Conservation (phyloP, 2,113 vertebrate genomes). For the Genyomyrus donnyi region DNA sequence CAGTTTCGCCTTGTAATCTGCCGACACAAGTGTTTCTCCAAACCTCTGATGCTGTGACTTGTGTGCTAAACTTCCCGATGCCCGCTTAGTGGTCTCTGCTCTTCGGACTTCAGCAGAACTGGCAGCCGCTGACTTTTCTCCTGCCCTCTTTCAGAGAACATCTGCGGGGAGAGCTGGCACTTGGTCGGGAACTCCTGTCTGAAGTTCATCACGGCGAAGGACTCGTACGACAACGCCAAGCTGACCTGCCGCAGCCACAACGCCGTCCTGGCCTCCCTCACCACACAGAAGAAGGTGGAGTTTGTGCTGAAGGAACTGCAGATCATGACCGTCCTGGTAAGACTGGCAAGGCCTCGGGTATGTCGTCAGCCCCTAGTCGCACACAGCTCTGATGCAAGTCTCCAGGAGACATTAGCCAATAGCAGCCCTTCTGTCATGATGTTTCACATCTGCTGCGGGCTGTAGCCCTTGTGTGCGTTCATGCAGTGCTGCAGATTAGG, state of each 20-base stretch:
- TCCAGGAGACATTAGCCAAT: not conserved
- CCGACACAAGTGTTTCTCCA: not conserved
- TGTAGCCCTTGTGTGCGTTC: not conserved
- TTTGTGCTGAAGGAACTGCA: constrained; percentile 90
- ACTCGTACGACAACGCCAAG: constrained; percentile 89
- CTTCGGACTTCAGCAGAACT: not conserved
- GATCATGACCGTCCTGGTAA: constrained; percentile 76
- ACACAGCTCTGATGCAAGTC: not conserved
- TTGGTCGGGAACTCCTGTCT: constrained; percentile 90
- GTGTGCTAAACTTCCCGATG: not conserved
- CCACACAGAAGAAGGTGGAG: constrained; percentile 87
- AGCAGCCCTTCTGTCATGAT: not conserved
- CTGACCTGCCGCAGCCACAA: constrained; percentile 78
- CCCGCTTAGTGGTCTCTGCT: not conserved
- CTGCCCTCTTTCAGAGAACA: constrained; percentile 67
- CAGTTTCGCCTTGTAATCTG: not conserved
- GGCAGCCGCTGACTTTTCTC: not conserved
- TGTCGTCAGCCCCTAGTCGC: not conserved
- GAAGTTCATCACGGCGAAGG: constrained; percentile 79
- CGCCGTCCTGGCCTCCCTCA: constrained; percentile 85
- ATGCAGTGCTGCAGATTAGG: not conserved
- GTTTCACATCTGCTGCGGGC: not conserved
- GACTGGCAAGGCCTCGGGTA: constrained; percentile 19
- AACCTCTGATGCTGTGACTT: not conserved
- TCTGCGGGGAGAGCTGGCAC: constrained; percentile 88